Conservation (phyloP, 1,140 invertebrate genomes). For the Holcopasites calliopsidis region DNA sequence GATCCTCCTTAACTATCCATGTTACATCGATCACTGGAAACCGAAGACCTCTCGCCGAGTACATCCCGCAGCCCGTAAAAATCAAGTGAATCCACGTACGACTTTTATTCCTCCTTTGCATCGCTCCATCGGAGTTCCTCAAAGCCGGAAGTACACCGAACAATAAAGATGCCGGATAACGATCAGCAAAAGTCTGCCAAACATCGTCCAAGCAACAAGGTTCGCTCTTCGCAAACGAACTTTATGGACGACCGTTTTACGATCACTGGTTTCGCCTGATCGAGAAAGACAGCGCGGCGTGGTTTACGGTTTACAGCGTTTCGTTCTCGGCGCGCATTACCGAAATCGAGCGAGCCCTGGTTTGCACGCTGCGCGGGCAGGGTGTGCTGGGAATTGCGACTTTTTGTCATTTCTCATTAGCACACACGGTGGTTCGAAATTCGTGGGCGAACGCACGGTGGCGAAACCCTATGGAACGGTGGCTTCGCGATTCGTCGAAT, state of each 20-base stretch:
- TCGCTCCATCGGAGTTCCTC: not conserved
- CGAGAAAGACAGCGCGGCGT: not conserved
- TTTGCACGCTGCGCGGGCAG: not conserved
- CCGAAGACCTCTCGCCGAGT: not conserved
- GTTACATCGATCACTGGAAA: not conserved
- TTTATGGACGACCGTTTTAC: slow-evolving; percentile 16
- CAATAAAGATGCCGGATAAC: slow-evolving; percentile 7
- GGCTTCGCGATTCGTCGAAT: slow-evolving; percentile 54
- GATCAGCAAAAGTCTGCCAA: not conserved
- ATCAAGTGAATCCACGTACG: not conserved
- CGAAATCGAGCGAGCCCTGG: not conserved
- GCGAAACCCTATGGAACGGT: slow-evolving; percentile 12
- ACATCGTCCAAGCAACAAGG: not conserved
- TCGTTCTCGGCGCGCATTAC: not conserved
- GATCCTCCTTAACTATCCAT: too few relatives aligned
- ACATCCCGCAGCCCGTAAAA: not conserved
- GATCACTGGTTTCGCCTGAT: not conserved
- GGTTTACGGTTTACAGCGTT: too few relatives aligned
- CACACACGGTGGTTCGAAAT: not conserved
- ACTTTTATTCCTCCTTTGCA: not conserved
- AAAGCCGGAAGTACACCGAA: not conserved
- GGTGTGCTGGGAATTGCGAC: not conserved
- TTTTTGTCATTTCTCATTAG: slow-evolving; percentile 8
- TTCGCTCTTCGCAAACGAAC: not conserved
- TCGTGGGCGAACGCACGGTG: not conserved